These are phyloP conservation scores for Myotis myotis DNA, from an alignment of 2,797 vertebrate genomes.

Conservation along the genomic window DNA sequence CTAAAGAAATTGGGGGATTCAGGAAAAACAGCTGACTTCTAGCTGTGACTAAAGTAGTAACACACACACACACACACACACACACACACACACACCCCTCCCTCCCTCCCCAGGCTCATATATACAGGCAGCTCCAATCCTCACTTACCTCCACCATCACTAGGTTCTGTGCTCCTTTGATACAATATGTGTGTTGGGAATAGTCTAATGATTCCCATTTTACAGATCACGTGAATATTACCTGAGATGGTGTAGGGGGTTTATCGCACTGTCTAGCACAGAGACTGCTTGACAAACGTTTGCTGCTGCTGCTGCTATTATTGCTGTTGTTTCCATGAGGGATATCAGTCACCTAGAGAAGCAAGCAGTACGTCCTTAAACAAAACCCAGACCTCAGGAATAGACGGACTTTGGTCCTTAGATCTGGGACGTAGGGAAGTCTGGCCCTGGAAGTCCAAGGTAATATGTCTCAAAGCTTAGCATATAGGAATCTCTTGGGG, in stretches of 20 bases:
- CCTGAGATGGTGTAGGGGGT: neutral
- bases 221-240: neutral
- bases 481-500: neutral
- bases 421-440: neutral
- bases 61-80: too few species aligned
- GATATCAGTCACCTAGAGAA: neutral
- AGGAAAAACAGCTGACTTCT: neutral
- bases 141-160: neutral
- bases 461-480: neutral
- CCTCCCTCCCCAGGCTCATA: neutral
- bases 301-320: neutral
- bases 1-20: neutral
- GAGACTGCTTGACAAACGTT: neutral
- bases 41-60: neutral
- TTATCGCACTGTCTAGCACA: neutral
- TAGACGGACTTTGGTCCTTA: neutral
- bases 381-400: neutral
- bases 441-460: neutral
- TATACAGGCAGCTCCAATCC: neutral
- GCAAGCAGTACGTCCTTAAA: neutral
- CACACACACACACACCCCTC: too few species aligned
- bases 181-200: neutral
- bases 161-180: neutral
- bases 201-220: neutral
- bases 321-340: neutral